A percentile compares a stretch with the other conserved stretches of the same genome.
Evolutionary conservation across 2,113 vertebrate genomes (phyloP).

Genomic region (Protomyctophum bolini): DNA sequence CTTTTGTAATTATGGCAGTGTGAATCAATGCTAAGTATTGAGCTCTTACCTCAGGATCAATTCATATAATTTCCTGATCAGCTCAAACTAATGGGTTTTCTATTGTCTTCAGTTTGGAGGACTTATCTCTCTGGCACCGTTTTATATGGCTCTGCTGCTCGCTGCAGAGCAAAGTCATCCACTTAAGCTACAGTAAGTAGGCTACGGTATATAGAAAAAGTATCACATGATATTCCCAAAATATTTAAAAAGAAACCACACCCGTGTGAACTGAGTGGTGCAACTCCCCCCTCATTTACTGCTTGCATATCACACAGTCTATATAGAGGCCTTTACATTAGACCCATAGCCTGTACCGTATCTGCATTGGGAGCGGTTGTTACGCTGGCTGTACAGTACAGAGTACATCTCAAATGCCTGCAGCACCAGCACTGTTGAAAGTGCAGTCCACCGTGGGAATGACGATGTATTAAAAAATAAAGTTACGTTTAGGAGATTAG

Average conservation of each 20-base stretch:
- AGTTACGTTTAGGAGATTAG: too few relatives aligned
- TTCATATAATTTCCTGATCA: slow-evolving; percentile 79
- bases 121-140: slow-evolving; percentile 62
- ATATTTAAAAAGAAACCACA: slow-evolving; percentile 66
- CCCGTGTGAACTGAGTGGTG: too few relatives aligned
- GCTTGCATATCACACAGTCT: slow-evolving; percentile 53
- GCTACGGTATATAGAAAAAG: neutral
- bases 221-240: slow-evolving; percentile 65
- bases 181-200: slow-evolving; percentile 43
- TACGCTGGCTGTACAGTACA: too few relatives aligned
- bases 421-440: slow-evolving; percentile 19
- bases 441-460: slow-evolving; percentile 27
- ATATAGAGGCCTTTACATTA: too few relatives aligned
- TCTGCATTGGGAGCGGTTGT: neutral
- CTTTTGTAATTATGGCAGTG: slow-evolving; percentile 73
- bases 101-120: slow-evolving; percentile 66
- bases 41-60: slow-evolving; percentile 74
- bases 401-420: slow-evolving; percentile 18
- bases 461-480: slow-evolving; percentile 4
- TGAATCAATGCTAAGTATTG: slow-evolving; percentile 72
- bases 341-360: too few relatives aligned
- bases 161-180: slow-evolving; percentile 59
- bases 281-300: slow-evolving; percentile 73
- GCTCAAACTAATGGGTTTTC: slow-evolving; percentile 77
- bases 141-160: slow-evolving; percentile 61